Evolutionary conservation across 2,797 vertebrate genomes (phyloP).

Genomic region (Pelobates cultripes): DNA sequence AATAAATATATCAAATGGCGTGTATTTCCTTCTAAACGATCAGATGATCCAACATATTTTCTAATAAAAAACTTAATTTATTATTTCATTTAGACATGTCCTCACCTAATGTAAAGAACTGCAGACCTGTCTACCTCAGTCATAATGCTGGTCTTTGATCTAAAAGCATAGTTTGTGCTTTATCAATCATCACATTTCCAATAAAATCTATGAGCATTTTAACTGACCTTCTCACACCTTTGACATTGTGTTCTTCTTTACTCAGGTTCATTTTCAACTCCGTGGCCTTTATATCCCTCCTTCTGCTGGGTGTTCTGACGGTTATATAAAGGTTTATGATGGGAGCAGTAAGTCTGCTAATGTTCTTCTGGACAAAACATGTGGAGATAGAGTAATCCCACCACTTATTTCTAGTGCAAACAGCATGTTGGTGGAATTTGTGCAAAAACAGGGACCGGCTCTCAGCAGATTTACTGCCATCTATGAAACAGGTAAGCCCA

Average conservation of each 20-base stretch:
- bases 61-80: too few species aligned
- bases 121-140: too few species aligned
- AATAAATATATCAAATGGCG: too few species aligned
- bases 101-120: too few species aligned
- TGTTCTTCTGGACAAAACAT: not conserved
- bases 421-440: not conserved
- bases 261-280: not conserved
- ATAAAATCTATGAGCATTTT: too few species aligned
- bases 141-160: too few species aligned
- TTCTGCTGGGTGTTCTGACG: not conserved
- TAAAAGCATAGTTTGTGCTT: too few species aligned
- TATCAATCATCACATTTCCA: too few species aligned
- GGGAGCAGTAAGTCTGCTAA: not conserved
- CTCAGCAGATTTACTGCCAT: not conserved
- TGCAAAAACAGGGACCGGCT: not conserved
- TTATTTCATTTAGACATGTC: too few species aligned
- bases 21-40: too few species aligned
- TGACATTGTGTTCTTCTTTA: not conserved
- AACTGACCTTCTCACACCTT: not conserved
- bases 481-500: not conserved
- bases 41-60: too few species aligned
- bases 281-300: not conserved
- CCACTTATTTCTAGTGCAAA: not conserved
- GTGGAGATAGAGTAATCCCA: not conserved
- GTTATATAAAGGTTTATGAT: conserved; percentile 2